Evolutionary conservation across 2,888 invertebrate species (phyloP).

Genomic region (Bombylius major): DNA sequence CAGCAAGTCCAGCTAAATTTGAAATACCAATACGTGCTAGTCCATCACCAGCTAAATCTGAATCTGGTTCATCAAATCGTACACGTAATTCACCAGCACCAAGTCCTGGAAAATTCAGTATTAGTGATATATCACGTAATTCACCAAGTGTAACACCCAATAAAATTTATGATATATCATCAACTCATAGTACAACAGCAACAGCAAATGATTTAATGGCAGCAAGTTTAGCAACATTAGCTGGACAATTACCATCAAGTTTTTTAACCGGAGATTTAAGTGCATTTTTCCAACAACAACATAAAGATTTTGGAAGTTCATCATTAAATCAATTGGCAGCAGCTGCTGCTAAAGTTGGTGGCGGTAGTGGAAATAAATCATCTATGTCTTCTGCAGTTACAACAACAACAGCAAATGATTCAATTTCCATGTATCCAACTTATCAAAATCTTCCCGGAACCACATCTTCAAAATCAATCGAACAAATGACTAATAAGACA

Average conservation of each 20-base stretch:
- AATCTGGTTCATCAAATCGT: slow-evolving; percentile 43
- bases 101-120: slow-evolving; percentile 34
- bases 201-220: slow-evolving; percentile 34
- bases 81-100: slow-evolving; percentile 42
- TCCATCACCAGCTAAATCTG: slow-evolving; percentile 46
- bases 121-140: slow-evolving; percentile 33
- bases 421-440: slow-evolving; percentile 1
- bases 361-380: slow-evolving; percentile 15
- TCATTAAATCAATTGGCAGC: slow-evolving; percentile 33
- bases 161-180: slow-evolving; percentile 18
- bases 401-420: neutral
- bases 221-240: slow-evolving; percentile 32
- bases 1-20: slow-evolving; percentile 38
- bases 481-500: slow-evolving; percentile 5
- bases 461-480: slow-evolving; percentile 16
- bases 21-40: slow-evolving; percentile 46
- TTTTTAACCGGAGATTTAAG: slow-evolving; percentile 32
- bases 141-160: slow-evolving; percentile 34
- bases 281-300: slow-evolving; percentile 26
- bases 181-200: slow-evolving; percentile 16
- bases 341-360: slow-evolving; percentile 32
- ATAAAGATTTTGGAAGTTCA: slow-evolving; percentile 32
- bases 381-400: no score
- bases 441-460: slow-evolving; percentile 5
- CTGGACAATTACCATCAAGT: slow-evolving; percentile 32